Conservation (phyloP, 2,888 invertebrate species). For the Amblyteles armatorius region DNA sequence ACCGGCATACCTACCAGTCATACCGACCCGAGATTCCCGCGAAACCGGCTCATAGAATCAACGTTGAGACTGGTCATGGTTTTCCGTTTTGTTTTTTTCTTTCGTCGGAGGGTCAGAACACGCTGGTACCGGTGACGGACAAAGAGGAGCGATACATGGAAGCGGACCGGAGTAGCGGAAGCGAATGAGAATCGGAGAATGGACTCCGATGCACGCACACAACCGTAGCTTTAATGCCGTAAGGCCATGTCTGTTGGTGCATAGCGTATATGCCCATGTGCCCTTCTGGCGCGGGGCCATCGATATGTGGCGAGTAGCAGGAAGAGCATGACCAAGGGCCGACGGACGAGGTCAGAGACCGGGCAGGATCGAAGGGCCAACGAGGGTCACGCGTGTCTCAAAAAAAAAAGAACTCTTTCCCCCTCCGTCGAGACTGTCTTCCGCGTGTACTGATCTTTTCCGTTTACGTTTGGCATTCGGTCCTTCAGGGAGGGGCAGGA, state of each 20-base stretch:
- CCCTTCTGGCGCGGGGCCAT: not conserved
- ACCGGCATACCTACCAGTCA: slow-evolving; percentile 44
- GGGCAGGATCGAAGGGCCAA: slow-evolving; percentile 68
- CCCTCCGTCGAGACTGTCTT: slow-evolving; percentile 20
- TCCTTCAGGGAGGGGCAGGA: slow-evolving; percentile 19
- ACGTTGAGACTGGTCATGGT: slow-evolving; percentile 83
- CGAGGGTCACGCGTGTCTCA: slow-evolving; percentile 75
- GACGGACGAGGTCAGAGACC: slow-evolving; percentile 70
- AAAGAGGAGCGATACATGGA: slow-evolving; percentile 21
- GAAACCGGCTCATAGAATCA: slow-evolving; percentile 77
- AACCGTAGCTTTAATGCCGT: not conserved
- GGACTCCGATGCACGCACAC: slow-evolving; percentile 42
- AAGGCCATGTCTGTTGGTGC: not conserved
- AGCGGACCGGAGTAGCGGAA: slow-evolving; percentile 30
- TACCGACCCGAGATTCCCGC: slow-evolving; percentile 52
- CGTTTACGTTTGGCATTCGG: slow-evolving; percentile 64
- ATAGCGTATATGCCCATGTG: not conserved
- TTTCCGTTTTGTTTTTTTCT: slow-evolving; percentile 55
- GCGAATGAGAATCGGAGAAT: slow-evolving; percentile 28
- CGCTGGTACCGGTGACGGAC: slow-evolving; percentile 33
- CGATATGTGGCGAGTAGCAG: not conserved
- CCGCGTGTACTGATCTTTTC: slow-evolving; percentile 63
- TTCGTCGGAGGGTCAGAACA: slow-evolving; percentile 58
- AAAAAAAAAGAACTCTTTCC: slow-evolving; percentile 27
- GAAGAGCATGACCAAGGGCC: slow-evolving; percentile 40